Base-by-base conservation (phyloP, 2,888 invertebrate species). In the Folsomia manolachei region DNA sequence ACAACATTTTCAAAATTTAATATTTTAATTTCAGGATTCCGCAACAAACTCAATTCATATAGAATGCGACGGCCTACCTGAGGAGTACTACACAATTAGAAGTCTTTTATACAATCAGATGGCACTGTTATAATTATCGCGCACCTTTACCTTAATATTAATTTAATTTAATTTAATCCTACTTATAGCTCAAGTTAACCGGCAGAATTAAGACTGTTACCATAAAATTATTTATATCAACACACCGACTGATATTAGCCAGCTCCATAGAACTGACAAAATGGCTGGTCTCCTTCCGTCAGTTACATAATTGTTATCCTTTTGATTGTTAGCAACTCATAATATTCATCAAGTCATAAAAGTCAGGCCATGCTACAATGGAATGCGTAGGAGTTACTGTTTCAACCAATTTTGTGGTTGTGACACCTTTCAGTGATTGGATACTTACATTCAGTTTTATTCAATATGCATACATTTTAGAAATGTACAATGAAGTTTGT, bases 51-150 rank as follows among this genome's bases (percentile, higher is more conserved):
- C 71, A 23, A 51, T 76, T 1, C 25, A 71, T 11, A 62, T 76
- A 1, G 72, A 76, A 19, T 52, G 53, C 4, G 72, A 71, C 25
- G 76, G 76, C 2, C 60, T 76, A 0, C 62, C 66, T 1, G 76
- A 76, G 11, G 72, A 76, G 53, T 76, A 72, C 65, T 76, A 74
- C 63, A 56, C 51, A 4, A 72, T 76, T 18, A 39, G 76, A 60
- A 52, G n/a, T 1, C 56, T 76, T 4, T 39, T 76, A 39, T 76
- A 76, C 24, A 66, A 69, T 11, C 76, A 76, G 56, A 71, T 76
- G 62, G 76, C 76, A 51, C 72, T 76, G 67, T 68, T 75, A 61
- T 72, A 60, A 70, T 11, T 61, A 18, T 63, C 14, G 39, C 4
- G 14, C 4, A 9, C 4, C 14, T 39, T 39, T 39, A 39, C 14